These are phyloP conservation scores for Fregata magnificens DNA, from an alignment of 2,113 vertebrate genomes.

Conservation along the genomic window DNA sequence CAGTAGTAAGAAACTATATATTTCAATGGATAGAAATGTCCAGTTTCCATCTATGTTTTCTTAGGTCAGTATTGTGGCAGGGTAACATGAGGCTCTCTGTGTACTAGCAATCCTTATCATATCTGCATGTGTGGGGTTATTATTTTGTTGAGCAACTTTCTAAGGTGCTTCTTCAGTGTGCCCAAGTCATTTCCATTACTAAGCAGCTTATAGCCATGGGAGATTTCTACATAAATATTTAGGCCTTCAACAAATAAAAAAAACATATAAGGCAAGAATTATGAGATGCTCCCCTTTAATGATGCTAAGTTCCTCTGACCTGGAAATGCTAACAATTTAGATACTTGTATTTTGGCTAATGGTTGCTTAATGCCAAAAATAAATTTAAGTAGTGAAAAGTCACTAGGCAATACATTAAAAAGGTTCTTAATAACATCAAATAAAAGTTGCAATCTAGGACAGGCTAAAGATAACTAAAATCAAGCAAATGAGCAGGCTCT, in stretches of 20 bases:
- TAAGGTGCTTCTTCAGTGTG: neutral
- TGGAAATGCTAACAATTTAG: neutral
- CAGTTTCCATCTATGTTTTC: neutral
- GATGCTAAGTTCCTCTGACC: neutral
- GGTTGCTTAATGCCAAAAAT: neutral
- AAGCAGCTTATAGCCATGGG: neutral
- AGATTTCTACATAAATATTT: neutral
- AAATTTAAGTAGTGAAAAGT: neutral
- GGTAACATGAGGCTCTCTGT: neutral
- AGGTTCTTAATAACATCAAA: neutral
- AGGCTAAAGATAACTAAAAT: neutral
- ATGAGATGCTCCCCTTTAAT: neutral
- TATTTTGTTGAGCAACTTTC: neutral
- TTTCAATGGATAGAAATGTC: neutral
- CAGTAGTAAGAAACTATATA: neutral
- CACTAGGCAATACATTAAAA: neutral
- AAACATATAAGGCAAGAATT: neutral
- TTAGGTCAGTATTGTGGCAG: neutral
- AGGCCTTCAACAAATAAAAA: neutral
- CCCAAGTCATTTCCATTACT: neutral
- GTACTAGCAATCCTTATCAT: neutral
- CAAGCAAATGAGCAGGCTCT: neutral
- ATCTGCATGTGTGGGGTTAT: neutral
- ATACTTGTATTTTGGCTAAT: neutral
- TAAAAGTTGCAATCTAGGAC: neutral